Conservation (phyloP, 2,888 invertebrate species). For the Drosophila mercatorum region DNA sequence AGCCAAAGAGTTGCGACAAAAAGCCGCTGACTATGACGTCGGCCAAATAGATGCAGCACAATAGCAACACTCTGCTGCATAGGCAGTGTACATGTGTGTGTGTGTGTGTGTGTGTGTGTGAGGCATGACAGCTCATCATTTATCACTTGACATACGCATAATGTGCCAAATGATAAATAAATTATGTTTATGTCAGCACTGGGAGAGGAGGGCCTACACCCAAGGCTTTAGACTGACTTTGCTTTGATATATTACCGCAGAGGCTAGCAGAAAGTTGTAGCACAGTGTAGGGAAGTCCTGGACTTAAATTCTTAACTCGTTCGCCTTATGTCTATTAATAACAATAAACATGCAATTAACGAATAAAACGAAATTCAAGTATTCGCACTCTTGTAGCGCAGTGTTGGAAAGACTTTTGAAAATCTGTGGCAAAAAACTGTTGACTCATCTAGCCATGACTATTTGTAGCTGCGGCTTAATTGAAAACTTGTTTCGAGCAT, state of each 20-base stretch:
- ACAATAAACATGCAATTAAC: constrained; percentile 2
- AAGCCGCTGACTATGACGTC: constrained; percentile 50
- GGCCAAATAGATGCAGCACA: constrained; percentile 44
- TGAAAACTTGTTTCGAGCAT: constrained; percentile 11
- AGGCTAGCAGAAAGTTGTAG: constrained; percentile 12
- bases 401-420: constrained; percentile 4
- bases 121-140: constrained; percentile 52
- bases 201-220: constrained; percentile 14
- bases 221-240: constrained; percentile 6
- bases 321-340: neutral
- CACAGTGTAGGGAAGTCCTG: constrained; percentile 10
- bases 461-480: constrained; percentile 45
- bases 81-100: neutral
- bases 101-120: neutral
- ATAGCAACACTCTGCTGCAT: constrained; percentile 48
- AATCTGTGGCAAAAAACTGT: constrained; percentile 31
- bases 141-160: constrained; percentile 53
- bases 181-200: constrained; percentile 31
- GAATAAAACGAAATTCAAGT: neutral
- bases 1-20: constrained; percentile 49
- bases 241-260: constrained; percentile 40
- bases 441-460: constrained; percentile 49
- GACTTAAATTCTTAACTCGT: constrained; percentile 1
- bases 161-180: constrained; percentile 44
- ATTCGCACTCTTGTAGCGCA: constrained; percentile 1